Evolutionary conservation across 2,797 vertebrate genomes (phyloP).

Genomic region (Pagetopsis macropterus): DNA sequence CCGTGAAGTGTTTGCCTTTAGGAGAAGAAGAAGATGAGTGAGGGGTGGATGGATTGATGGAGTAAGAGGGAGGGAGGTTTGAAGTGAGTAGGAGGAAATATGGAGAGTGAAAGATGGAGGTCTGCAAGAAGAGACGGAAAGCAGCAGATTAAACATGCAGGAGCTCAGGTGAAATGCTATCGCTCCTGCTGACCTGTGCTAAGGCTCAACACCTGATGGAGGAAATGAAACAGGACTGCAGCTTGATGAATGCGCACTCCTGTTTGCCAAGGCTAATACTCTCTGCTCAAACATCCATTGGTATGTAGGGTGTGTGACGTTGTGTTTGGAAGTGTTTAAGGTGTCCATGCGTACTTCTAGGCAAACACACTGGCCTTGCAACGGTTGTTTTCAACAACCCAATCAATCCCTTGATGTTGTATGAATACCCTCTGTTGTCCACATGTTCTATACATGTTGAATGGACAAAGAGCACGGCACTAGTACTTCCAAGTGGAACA

Average conservation of each 20-base stretch:
- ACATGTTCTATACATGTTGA: constrained; percentile 8
- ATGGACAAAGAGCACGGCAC: background rate
- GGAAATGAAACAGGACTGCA: constrained; percentile 62
- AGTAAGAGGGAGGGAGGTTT: constrained; percentile 27
- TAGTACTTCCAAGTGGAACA: background rate
- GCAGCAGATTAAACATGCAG: constrained; percentile 54
- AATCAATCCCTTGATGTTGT: constrained; percentile 30
- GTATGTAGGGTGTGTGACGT: constrained; percentile 30
- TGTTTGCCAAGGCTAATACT: constrained; percentile 73
- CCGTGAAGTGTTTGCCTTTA: constrained; percentile 59
- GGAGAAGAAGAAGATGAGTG: constrained; percentile 25
- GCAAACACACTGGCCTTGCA: constrained; percentile 32
- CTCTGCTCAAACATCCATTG: constrained; percentile 59
- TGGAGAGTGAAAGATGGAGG: constrained; percentile 38
- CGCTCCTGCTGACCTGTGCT: constrained; percentile 56
- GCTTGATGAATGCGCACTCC: constrained; percentile 63
- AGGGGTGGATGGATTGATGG: constrained; percentile 40
- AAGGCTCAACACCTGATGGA: constrained; percentile 44
- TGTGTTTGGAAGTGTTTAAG: constrained; percentile 36
- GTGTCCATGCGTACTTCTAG: constrained; percentile 25
- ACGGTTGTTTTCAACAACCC: constrained; percentile 4
- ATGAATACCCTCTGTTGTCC: constrained; percentile 9
- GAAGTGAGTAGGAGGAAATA: background rate
- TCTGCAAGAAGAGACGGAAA: constrained; percentile 26
- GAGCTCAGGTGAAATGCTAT: constrained; percentile 57